Conservation (phyloP, 2,797 vertebrate species). For the Hozukius guyotensis region DNA sequence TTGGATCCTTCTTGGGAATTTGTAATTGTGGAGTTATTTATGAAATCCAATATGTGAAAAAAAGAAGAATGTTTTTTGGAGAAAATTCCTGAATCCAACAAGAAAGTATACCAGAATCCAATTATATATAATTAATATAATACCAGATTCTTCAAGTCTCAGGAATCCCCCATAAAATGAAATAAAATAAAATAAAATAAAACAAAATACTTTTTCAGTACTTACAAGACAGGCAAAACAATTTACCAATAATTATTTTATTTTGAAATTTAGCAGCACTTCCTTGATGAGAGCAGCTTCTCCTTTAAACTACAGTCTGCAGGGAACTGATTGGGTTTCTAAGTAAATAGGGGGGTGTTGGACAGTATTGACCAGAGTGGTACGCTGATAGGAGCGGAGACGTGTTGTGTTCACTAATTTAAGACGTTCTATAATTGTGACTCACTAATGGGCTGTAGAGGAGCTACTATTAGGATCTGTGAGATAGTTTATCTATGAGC, state of each 20-base stretch:
- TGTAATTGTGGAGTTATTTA: too few species aligned
- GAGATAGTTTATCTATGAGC: slow-evolving; percentile 67
- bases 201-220: too few species aligned
- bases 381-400: slow-evolving; percentile 21
- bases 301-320: background rate
- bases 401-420: slow-evolving; percentile 51
- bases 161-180: too few species aligned
- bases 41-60: too few species aligned
- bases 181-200: too few species aligned
- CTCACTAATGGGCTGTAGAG: slow-evolving; percentile 58
- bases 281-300: background rate
- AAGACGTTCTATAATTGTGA: slow-evolving; percentile 52
- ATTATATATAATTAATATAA: background rate
- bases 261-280: background rate
- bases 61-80: too few species aligned
- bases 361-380: background rate
- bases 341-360: background rate
- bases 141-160: background rate
- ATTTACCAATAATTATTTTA: background rate
- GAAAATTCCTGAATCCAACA: background rate
- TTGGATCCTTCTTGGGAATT: too few species aligned
- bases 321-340: background rate
- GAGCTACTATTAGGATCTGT: slow-evolving; percentile 41
- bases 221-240: too few species aligned
- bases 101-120: too few species aligned